Base-by-base conservation (phyloP, 2,113 vertebrate species). In the Gasterosteus aculeatus region DNA sequence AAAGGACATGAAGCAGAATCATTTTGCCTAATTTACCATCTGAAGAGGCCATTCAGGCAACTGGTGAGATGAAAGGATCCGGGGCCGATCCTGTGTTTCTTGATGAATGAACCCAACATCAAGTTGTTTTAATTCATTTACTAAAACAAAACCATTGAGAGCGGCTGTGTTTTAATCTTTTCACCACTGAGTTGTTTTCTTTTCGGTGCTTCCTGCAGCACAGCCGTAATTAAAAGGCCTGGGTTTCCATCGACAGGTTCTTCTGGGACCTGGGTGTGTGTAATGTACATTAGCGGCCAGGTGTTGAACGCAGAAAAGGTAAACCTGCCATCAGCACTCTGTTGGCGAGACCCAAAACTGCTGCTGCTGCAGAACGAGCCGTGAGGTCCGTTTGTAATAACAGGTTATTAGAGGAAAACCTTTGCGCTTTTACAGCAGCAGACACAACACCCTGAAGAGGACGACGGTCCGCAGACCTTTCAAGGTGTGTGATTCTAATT, bases 271-370 rank as follows among this genome's bases (percentile, higher is more conserved):
- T 33, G 54, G 22, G 22, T 5, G 75, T 75, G 84, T 87, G 87
- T 87, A 82, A 73, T 78, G 64, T 65, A 81, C 71, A 82, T 82
- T 80, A 84, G 77, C 82, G 78, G 57, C 89, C 74, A 82, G 76
- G 72, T 85, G 85, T 80, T 89, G 75, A 72, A 69, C 78, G 61
- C 61, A 76, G 76, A 85, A 88, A 93, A 93, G 80, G 80, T 85
- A 76, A 26, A 44, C 68, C 85, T 83, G 75, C 38, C 57, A 89
- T 92, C 88, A 92, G 91, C 87, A 89, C 80, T 90, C 87, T 84
- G 65, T 69, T 74, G 78, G 22, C 64, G 41, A 26, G 72, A 75
- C 39, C 22, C 57, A 68, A 88, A 92, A 91, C 41, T 88, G 86
- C 90, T 91, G 88, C 78, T 9, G 72, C 87, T 66, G 90, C 87